Conservation (phyloP, 2,797 vertebrate genomes). For the Sylvilagus floridanus region DNA sequence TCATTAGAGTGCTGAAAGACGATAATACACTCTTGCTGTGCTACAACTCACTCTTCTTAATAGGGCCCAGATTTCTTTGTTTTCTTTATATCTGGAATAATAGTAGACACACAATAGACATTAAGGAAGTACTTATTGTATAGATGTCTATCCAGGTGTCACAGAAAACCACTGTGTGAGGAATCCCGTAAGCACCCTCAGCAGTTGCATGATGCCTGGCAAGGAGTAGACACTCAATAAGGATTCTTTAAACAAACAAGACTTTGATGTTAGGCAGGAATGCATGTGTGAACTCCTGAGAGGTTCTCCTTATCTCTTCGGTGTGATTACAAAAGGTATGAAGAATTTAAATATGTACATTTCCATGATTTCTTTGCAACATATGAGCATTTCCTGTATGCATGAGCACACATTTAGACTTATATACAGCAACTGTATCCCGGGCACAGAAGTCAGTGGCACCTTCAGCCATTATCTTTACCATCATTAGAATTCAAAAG, state of each 20-base stretch:
- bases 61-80: background rate
- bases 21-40: too few species aligned
- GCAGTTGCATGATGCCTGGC: background rate
- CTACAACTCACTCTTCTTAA: background rate
- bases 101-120: background rate
- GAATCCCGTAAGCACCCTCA: background rate
- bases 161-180: background rate
- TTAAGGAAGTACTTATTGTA: too few species aligned
- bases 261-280: background rate
- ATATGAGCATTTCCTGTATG: background rate
- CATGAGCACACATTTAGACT: background rate
- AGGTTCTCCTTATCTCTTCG: background rate
- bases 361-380: background rate
- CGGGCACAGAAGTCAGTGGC: background rate
- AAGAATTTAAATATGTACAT: background rate
- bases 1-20: too few species aligned
- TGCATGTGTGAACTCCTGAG: background rate
- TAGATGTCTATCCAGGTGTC: background rate
- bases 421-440: background rate
- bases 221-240: fast-evolving
- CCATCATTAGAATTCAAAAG: background rate
- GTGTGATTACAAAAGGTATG: background rate
- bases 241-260: background rate
- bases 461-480: background rate
- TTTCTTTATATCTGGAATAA: background rate